Evolutionary conservation across 2,113 vertebrate species (phyloP).

Genomic region (Actenoides hombroni): DNA sequence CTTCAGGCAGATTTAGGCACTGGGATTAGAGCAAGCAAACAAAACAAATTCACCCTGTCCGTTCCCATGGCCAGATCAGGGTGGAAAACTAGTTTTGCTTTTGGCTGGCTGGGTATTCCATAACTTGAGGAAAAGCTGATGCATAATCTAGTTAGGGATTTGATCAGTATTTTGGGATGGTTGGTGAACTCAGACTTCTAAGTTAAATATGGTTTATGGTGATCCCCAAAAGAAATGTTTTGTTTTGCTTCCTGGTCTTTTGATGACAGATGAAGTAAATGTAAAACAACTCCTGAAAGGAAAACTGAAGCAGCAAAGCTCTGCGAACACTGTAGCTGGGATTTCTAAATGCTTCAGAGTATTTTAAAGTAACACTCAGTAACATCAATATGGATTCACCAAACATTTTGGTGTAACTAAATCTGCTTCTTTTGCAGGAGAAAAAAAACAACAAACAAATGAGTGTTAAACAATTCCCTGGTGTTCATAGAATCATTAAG

Average conservation of each 20-base stretch:
- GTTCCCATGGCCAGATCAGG: not conserved
- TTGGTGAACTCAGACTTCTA: not conserved
- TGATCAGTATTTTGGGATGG: not conserved
- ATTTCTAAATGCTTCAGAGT: not conserved
- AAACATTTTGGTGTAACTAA: not conserved
- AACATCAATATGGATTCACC: not conserved
- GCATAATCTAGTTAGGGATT: not conserved
- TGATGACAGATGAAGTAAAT: not conserved
- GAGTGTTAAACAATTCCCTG: not conserved
- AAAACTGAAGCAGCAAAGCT: not conserved
- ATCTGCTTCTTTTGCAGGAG: not conserved
- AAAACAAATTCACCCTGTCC: not conserved
- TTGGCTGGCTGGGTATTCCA: not conserved
- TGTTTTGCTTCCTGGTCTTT: not conserved
- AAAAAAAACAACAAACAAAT: not conserved
- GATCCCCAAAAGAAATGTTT: not conserved
- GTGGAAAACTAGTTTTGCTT: not conserved
- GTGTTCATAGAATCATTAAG: too few species aligned
- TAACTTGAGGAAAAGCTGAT: not conserved
- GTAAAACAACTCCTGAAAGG: not conserved
- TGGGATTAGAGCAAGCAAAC: not conserved
- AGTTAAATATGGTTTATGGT: not conserved
- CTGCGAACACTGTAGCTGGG: not conserved
- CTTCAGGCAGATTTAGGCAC: not conserved
- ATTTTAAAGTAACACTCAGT: not conserved